Evolutionary conservation across 1,140 invertebrate species (phyloP), one percentile per base, ranked within the genome.

Genomic region (Penaeus chinensis): DNA sequence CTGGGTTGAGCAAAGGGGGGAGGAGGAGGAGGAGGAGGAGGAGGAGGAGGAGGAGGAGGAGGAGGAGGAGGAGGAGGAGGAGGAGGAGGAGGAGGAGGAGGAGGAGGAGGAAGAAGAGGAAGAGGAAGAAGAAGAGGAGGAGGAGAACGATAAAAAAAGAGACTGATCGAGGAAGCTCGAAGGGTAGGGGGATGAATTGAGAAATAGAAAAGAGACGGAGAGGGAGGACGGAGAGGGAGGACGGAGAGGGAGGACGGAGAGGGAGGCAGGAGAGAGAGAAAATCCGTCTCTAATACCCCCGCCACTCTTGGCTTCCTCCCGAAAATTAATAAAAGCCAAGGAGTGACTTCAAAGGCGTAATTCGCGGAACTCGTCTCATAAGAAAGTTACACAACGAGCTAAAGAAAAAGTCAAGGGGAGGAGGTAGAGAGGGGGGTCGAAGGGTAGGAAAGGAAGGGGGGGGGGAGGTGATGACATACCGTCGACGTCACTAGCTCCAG

Each of bases 371-470:
- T 85, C 62, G 76, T 47, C 77, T 80, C 77, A 79, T 85, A 85
- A 85, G 84, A 80, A 85, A 80, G 77, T 79, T 85, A 85, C 62
- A 85, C 84, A 85, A 78, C 84, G 84, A 78, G 61, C 74, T 37
- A 37, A 85, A 65, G 63, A 66, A 84, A 84, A 65, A 85, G 65
- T 32, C n/a, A 61, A 62, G 32, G 32, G 84, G 65, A 63, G 84
- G n/a, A 13, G 63, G 47, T 32, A 10, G 18, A 37, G 66, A 16
- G 61, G 42, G 61, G 22, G 7, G 62, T 24, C 16, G 42, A 10
- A n/a, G 62, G n/a, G 63, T 3, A 27, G n/a, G 65, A 32, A 77
- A 27, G 76, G 61, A 60, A 60, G 42, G 76, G 7, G 42, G 71
- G 60, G 37, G 13, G n/a, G 66, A 18, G 32, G 54, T 2, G 54